phyloP scores from a whole-genome alignment of 2,113 vertebrate genomes.

The Lamprologus callipterus region DNA sequence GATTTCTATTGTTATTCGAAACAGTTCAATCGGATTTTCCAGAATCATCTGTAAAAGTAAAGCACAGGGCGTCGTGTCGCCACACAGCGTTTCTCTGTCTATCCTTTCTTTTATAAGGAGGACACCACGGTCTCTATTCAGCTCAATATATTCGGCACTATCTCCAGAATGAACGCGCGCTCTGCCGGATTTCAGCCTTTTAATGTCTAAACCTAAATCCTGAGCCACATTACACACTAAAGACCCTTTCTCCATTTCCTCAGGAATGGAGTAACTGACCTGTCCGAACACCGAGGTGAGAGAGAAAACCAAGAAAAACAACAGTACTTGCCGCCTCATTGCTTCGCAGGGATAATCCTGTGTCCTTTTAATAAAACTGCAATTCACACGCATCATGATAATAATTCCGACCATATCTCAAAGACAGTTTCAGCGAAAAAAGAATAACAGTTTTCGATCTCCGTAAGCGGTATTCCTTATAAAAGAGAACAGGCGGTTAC shows the following conservation, averaged over 20 bases:
- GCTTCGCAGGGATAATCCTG: neutral
- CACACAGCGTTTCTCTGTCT: constrained; percentile 71
- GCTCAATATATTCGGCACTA: constrained; percentile 59
- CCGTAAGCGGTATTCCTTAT: neutral
- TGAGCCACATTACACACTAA: constrained; percentile 63
- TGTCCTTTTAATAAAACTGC: neutral
- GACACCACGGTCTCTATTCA: constrained; percentile 26
- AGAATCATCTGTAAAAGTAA: constrained; percentile 57
- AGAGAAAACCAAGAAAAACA: constrained; percentile 1
- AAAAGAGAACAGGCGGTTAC: neutral
- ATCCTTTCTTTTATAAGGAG: constrained; percentile 51
- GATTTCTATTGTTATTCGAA: constrained; percentile 52
- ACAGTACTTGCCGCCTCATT: constrained; percentile 43
- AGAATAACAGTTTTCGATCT: neutral
- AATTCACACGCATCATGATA: neutral
- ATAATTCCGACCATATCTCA: neutral
- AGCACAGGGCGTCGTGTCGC: constrained; percentile 53
- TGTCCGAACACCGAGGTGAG: neutral
- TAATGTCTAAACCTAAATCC: constrained; percentile 65
- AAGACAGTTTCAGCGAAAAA: neutral
- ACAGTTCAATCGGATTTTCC: constrained; percentile 55
- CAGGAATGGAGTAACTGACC: constrained; percentile 33
- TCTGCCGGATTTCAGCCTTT: constrained; percentile 45
- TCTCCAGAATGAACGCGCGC: constrained; percentile 65
- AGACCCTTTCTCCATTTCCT: constrained; percentile 65